Evolutionary conservation across 2,888 invertebrate genomes (phyloP).

Genomic region (Drosophila kambysellisi): DNA sequence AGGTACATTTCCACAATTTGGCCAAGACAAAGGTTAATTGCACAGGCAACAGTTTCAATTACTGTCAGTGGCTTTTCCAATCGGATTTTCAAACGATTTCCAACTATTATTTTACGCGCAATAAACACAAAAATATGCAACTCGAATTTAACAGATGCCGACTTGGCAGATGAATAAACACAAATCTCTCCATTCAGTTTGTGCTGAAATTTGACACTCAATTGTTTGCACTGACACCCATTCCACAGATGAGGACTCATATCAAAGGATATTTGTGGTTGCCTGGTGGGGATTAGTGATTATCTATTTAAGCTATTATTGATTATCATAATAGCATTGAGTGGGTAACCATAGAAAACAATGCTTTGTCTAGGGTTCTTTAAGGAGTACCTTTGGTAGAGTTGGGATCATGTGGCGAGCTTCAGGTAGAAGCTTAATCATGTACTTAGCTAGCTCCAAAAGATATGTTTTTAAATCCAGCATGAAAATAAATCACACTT

Average conservation of each 20-base stretch:
- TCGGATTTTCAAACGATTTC: slow-evolving; percentile 9
- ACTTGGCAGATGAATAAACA: background rate
- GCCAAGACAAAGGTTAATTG: slow-evolving; percentile 26
- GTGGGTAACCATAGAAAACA: background rate
- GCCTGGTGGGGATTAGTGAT: background rate
- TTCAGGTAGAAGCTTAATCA: background rate
- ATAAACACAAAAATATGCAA: background rate
- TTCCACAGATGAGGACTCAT: slow-evolving; percentile 1
- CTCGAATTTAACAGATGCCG: background rate
- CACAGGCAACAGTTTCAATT: slow-evolving; percentile 20
- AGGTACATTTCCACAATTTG: slow-evolving; percentile 13
- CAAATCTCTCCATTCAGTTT: background rate
- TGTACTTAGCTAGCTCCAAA: background rate
- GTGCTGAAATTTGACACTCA: background rate
- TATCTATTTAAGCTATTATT: slow-evolving; percentile 1
- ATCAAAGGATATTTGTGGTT: slow-evolving; percentile 8
- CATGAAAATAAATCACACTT: background rate
- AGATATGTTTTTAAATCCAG: background rate
- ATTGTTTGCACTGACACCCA: background rate
- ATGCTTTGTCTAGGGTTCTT: background rate
- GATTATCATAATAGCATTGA: background rate
- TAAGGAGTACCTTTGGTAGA: background rate
- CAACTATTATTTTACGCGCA: slow-evolving; percentile 9
- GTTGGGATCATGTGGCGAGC: background rate
- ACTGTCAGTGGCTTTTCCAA: slow-evolving; percentile 5